Evolutionary conservation across 2,113 vertebrate species (phyloP), one percentile per base, ranked within the genome.

Genomic region (Tragelaphus scriptus): DNA sequence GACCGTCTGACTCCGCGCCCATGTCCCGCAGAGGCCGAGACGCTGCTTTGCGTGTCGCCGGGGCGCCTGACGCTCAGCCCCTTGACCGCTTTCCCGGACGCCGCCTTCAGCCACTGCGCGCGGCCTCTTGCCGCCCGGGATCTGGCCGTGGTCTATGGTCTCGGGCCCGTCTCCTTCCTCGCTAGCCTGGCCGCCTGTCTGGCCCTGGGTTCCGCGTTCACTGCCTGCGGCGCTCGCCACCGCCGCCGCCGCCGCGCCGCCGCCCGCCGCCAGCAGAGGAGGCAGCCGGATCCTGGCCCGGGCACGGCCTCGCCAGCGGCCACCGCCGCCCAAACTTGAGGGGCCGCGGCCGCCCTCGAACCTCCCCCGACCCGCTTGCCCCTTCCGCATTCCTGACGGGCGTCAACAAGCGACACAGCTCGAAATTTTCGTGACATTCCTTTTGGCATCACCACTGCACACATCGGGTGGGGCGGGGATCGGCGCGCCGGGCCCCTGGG

Each of bases 141-240:
- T 23, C 98, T 99, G 25, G 47, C 97, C 1, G 4, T 96, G 23
- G 89, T 98, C 87, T 98, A 98, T 44, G 49, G 93, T 21, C 95
- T 99, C 0, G 99, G 99, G 10, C 98, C 99, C 0, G 94, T 93
- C 53, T 98, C 98, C 55, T 99, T 99, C 97, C 56, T 99, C 3
- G 97, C 96, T 95, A 99, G 99, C 95, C 98, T 99, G 93, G 87
- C 98, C 91, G 61, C 98, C 97, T 99, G 99, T 97, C 93, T 98
- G 92, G 96, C 98, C 1, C 0, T 98, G 36, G 99, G 98, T 68
- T 98, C 89, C 0, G 16, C 95, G 1, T 36, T 95, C 0, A 97
- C 98, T 1, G 19, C 97, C 30, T 99, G 90, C 58, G 71, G 81
- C 19, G 63, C n/a, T n/a, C 95, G 96, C 40, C 97, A 77, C n/a